Base-by-base conservation (phyloP, 1,140 invertebrate species). In the Heliconius hermathena region DNA sequence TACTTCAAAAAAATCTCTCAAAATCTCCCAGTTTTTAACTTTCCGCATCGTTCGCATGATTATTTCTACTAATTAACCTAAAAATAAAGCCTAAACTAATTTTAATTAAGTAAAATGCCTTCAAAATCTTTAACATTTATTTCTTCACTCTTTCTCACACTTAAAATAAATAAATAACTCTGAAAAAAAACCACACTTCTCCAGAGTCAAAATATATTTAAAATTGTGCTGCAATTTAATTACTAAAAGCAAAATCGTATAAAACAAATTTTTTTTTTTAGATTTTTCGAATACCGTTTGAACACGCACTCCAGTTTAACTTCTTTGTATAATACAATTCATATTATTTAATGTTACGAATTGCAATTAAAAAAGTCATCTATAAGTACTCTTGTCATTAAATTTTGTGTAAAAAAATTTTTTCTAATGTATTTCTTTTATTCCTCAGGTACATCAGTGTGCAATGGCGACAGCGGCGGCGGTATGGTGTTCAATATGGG, bases 391-490 rank as follows among this genome's bases (percentile, higher is more conserved):
- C 29, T 60, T 13, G 60, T 20, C 18, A 70, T 52, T n/a, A 20
- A 33, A 13, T 76, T 49, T 76, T 16, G 1, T 54, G 20, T 54
- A n/a, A n/a, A 54, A n/a, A 20, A n/a, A 46, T 13, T 18, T 52
- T 52, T 52, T 52, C 49, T 52, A 8, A 57, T 57, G 8, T 57
- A 22, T 22, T 8, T 33, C 8, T 38, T 54, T 33, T 52, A 6
- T 60, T 18, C 83, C 77, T 0, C 85, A 95, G 95, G 94, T 80
- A 93, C 94, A 20, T 94, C 94, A 11, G 94, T 95, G 0, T 96
- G 96, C 81, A 96, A 96, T 78, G 96, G 95, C 2, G 95, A 96
- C 84, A 96, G 95, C 80, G 96, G 96, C 60, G 95, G 95, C n/a
- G 96, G 95, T 1, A 94, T 96, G 85, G 93, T 96, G 8, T 94